These are phyloP conservation scores for Ostrea edulis DNA, from an alignment of 1,140 invertebrate genomes.

Conservation along the genomic window DNA sequence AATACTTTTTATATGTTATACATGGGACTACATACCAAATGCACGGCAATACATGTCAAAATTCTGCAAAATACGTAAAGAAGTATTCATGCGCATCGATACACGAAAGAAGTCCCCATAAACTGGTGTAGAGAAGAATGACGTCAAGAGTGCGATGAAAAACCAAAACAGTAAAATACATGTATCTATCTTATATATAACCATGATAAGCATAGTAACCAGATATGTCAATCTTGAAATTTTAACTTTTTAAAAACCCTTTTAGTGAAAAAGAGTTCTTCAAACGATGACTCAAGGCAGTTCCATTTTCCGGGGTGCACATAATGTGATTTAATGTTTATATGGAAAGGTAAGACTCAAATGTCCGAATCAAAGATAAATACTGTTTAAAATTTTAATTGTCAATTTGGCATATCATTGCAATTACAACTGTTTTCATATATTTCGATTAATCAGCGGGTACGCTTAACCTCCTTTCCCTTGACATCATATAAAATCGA, in stretches of 20 bases:
- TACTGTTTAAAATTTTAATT: not conserved
- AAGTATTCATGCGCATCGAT: slow-evolving; percentile 30
- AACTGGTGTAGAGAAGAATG: not conserved
- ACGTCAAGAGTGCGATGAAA: not conserved
- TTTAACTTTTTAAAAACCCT: not conserved
- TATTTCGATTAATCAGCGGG: not conserved
- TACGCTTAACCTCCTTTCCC: not conserved
- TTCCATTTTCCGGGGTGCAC: not conserved
- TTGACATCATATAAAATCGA: slow-evolving; percentile 20
- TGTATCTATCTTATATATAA: too few relatives aligned
- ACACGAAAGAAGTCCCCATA: slow-evolving; percentile 21
- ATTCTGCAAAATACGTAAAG: too few relatives aligned
- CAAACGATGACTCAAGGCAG: not conserved
- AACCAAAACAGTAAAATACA: too few relatives aligned
- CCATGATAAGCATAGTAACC: too few relatives aligned
- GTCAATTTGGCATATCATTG: not conserved
- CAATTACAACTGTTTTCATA: not conserved
- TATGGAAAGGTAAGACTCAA: not conserved
- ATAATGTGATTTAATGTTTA: not conserved
- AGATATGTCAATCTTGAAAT: too few relatives aligned
- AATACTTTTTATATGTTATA: not conserved
- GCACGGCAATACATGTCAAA: not conserved
- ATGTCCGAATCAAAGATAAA: not conserved
- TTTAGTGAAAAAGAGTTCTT: not conserved
- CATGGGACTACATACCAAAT: not conserved